Percentiles rank a stretch among this genome's conserved stretches.
phyloP scores from a whole-genome alignment of 35 echinoderm and acorn worm species.

The Holothuria glaberrima region DNA sequence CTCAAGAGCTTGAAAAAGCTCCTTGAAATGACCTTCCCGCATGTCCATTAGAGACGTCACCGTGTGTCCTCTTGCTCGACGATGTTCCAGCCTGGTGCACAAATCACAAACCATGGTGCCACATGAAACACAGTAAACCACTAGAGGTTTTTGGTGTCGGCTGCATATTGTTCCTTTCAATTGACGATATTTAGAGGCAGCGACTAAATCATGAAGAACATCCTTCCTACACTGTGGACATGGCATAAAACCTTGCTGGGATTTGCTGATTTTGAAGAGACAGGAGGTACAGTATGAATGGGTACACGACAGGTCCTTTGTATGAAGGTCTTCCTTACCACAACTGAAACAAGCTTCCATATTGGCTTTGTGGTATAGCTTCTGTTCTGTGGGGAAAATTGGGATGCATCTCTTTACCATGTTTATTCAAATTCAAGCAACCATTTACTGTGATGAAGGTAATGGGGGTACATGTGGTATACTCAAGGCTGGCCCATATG shows the following conservation, averaged over 20 bases:
- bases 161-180: not conserved
- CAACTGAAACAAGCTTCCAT: conserved; percentile 22
- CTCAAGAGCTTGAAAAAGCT: conserved; percentile 16
- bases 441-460: no score
- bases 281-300: not conserved
- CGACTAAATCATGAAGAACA: not conserved
- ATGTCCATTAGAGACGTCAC: not conserved
- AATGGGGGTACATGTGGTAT: no score
- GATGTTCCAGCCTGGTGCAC: conserved; percentile 31
- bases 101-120: not conserved
- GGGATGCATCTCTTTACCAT: no score
- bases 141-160: conserved; percentile 1
- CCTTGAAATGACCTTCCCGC: not conserved
- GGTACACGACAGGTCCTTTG: not conserved
- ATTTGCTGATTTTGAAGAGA: conserved; percentile 16
- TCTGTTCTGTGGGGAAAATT: no score
- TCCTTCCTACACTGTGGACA: not conserved
- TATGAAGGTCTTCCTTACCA: not conserved
- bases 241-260: not conserved
- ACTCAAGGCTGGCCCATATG: no score
- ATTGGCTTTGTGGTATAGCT: no score
- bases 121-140: conserved; percentile 8
- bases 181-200: not conserved
- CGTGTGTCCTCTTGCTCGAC: not conserved
- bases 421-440: no score